Percentiles rank a stretch among this genome's conserved stretches.
Conservation (phyloP, 1,140 invertebrate species). For the Luehdorfia chinensis region DNA sequence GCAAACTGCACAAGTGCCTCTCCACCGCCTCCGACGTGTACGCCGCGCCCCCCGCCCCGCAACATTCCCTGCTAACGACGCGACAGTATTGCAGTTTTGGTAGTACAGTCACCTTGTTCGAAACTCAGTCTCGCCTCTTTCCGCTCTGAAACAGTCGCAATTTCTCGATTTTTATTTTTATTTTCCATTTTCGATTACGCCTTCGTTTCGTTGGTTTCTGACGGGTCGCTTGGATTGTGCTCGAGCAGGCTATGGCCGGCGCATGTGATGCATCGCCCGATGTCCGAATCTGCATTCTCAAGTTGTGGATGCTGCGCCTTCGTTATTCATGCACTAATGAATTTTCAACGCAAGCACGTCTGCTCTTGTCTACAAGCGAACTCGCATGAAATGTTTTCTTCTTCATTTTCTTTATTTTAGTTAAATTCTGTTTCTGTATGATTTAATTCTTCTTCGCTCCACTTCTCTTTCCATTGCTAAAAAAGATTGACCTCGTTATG, state of each 20-base stretch:
- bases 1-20: slow-evolving; percentile 91
- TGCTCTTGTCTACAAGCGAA: slow-evolving; percentile 26
- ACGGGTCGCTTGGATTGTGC: slow-evolving; percentile 8
- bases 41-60: slow-evolving; percentile 79
- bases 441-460: slow-evolving; percentile 34
- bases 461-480: slow-evolving; percentile 51
- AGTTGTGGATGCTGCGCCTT: neutral
- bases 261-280: neutral
- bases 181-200: slow-evolving; percentile 28
- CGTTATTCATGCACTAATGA: neutral
- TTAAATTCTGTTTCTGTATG: slow-evolving; percentile 33
- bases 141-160: slow-evolving; percentile 71
- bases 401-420: slow-evolving; percentile 27
- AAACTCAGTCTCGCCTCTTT: slow-evolving; percentile 51
- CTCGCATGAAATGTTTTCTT: slow-evolving; percentile 26
- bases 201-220: slow-evolving; percentile 10
- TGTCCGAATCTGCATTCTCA: neutral
- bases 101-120: slow-evolving; percentile 85
- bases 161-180: slow-evolving; percentile 51
- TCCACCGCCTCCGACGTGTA: slow-evolving; percentile 84
- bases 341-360: slow-evolving; percentile 5
- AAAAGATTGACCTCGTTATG: slow-evolving; percentile 30
- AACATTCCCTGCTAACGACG: slow-evolving; percentile 84
- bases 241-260: neutral
- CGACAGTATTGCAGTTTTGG: slow-evolving; percentile 95